phyloP scores from a whole-genome alignment of 2,113 vertebrate species.

The Seriola quinqueradiata region DNA sequence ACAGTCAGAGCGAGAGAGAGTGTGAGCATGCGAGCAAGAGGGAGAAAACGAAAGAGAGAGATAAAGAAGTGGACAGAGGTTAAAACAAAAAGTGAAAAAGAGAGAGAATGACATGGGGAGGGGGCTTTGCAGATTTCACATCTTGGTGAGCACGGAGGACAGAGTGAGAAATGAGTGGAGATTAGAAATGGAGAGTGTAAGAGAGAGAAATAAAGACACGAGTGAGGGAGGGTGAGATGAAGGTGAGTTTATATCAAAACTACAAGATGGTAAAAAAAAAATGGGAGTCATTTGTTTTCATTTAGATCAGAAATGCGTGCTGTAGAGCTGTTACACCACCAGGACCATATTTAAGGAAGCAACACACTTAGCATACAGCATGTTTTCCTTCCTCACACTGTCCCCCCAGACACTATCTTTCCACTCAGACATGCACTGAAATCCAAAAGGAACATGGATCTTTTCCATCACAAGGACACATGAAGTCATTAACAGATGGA shows the following conservation, averaged over 20 bases:
- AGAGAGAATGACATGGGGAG: conserved; percentile 28
- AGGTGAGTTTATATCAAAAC: conserved; percentile 10
- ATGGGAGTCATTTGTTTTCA: conserved; percentile 22
- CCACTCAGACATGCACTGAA: background rate
- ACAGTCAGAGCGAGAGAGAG: conserved; percentile 18
- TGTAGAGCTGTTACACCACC: background rate
- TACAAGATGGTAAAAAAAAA: background rate
- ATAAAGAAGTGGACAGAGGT: background rate
- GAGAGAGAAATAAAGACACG: conserved; percentile 9
- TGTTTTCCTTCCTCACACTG: background rate
- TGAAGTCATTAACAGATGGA: background rate
- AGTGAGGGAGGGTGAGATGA: conserved; percentile 6
- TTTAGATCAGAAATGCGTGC: conserved; percentile 6
- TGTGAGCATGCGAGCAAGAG: background rate
- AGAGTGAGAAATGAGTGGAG: conserved; percentile 46
- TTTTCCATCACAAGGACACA: background rate
- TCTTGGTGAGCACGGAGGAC: conserved; percentile 55
- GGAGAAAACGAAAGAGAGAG: conserved; percentile 11
- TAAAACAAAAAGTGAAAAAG: conserved; percentile 23
- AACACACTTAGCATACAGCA: background rate
- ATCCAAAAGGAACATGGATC: background rate
- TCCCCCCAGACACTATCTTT: too few relatives aligned
- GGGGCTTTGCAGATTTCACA: conserved; percentile 50
- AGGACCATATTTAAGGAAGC: background rate
- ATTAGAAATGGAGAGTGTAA: conserved; percentile 58